Evolutionary conservation across 2,797 vertebrate species (phyloP), one percentile per base, ranked within the genome.

Genomic region (Typhlichthys subterraneus): DNA sequence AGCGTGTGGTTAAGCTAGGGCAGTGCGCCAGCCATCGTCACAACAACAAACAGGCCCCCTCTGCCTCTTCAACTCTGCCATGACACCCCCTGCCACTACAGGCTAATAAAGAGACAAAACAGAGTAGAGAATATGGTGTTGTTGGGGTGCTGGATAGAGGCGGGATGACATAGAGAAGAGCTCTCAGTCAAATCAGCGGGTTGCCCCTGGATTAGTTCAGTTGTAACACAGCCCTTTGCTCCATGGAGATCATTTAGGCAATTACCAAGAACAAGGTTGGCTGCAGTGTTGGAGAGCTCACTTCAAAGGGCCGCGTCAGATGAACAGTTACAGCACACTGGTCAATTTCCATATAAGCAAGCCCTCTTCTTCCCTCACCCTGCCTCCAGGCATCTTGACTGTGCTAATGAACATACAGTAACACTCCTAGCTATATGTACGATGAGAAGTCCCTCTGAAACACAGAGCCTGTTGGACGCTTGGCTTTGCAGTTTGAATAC

Each of bases 181-280:
- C 84, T 85, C 85, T 88, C 88, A 85, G 90, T 91, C 87, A 91
- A 92, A 91, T 91, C 92, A 92, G 90, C 77, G 79, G 90, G 90
- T 85, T 89, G 89, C 86, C 89, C 79, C 83, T 88, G 89, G 91
- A 93, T 94, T 92, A 91, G 90, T 87, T 89, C 77, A 82, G 88
- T 89, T 93, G 92, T 91, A 91, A 78, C 85, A 74, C 87, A 85
- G 87, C 85, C 85, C 86, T 2, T 52, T 73, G 76, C 91, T 93
- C 91, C 92, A 77, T 73, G 75, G 93, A 94, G 93, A 93, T 93
- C 93, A 92, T 94, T 94, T 94, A 94, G 89, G 90, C 91, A 94
- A 94, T 94, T 94, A 94, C 85, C 90, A 92, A 93, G 93, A 94
- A 94, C 92, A 94, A 93, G 93, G 92, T 83, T 65, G 80, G 85